Evolutionary conservation across 2,113 vertebrate genomes (phyloP).

Genomic region (Todiramphus chloris): DNA sequence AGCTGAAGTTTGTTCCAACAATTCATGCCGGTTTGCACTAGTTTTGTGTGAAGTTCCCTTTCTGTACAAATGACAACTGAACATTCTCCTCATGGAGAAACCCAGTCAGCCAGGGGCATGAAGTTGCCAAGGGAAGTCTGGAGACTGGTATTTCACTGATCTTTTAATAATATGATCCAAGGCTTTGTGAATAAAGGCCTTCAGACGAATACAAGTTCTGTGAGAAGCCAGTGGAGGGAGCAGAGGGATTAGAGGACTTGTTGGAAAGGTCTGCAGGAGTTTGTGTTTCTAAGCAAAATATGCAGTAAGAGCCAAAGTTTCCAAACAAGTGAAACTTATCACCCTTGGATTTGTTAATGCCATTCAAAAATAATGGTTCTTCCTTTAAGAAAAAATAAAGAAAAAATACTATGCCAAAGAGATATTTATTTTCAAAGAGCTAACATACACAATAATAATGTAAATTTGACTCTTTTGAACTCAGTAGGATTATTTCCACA

Average conservation of each 20-base stretch:
- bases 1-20: background rate
- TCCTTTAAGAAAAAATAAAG: background rate
- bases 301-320: background rate
- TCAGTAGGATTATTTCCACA: background rate
- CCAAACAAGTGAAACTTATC: conserved; percentile 1
- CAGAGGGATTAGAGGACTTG: conserved; percentile 52
- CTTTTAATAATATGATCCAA: conserved; percentile 46
- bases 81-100: background rate
- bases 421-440: background rate
- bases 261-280: conserved; percentile 16
- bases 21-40: background rate
- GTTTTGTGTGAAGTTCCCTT: background rate
- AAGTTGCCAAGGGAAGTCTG: conserved; percentile 11
- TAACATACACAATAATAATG: background rate
- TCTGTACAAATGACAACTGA: background rate
- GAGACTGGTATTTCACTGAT: conserved; percentile 28
- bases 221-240: conserved; percentile 51
- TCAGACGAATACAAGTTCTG: conserved; percentile 22
- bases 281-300: conserved; percentile 11
- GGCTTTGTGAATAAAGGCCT: conserved; percentile 47
- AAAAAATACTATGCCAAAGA: background rate
- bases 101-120: background rate
- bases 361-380: background rate
- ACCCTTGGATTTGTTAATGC: background rate
- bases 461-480: background rate